Evolutionary conservation across 2,113 vertebrate genomes (phyloP).

Genomic region (Dipodomys spectabilis): DNA sequence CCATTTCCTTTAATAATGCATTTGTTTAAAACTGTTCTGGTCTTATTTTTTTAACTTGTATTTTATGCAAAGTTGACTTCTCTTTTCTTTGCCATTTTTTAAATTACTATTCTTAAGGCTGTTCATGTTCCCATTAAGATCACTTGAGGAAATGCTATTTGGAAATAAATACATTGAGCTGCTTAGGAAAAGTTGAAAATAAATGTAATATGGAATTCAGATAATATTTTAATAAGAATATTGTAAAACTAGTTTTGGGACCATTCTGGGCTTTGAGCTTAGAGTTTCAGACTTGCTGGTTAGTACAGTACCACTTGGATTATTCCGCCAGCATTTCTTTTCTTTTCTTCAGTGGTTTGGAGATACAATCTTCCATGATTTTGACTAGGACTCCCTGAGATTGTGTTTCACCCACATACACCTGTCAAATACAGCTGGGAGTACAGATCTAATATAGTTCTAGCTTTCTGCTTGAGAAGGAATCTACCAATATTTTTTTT

Average conservation of each 20-base stretch:
- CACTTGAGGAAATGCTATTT: slow-evolving; percentile 60
- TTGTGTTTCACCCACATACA: no score
- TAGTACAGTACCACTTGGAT: no score
- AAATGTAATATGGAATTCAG: background rate
- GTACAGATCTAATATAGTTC: no score
- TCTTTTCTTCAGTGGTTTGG: no score
- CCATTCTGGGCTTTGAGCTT: no score
- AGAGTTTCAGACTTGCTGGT: no score
- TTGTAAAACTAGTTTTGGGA: background rate
- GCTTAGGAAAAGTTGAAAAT: slow-evolving; percentile 41
- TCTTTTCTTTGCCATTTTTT: slow-evolving; percentile 56
- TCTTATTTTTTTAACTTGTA: slow-evolving; percentile 68
- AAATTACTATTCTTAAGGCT: slow-evolving; percentile 9
- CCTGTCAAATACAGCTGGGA: no score
- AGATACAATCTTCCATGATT: no score
- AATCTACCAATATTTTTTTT: no score
- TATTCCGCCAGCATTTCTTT: no score
- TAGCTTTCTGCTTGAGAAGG: no score
- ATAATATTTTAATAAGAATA: background rate
- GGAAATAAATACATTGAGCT: slow-evolving; percentile 39
- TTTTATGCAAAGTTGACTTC: slow-evolving; percentile 61
- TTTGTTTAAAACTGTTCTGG: slow-evolving; percentile 67
- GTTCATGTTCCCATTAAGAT: slow-evolving; percentile 38
- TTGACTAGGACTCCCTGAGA: no score
- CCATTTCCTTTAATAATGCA: background rate